Conservation (phyloP, 2,797 vertebrate genomes). For the Alfaro cultratus region DNA sequence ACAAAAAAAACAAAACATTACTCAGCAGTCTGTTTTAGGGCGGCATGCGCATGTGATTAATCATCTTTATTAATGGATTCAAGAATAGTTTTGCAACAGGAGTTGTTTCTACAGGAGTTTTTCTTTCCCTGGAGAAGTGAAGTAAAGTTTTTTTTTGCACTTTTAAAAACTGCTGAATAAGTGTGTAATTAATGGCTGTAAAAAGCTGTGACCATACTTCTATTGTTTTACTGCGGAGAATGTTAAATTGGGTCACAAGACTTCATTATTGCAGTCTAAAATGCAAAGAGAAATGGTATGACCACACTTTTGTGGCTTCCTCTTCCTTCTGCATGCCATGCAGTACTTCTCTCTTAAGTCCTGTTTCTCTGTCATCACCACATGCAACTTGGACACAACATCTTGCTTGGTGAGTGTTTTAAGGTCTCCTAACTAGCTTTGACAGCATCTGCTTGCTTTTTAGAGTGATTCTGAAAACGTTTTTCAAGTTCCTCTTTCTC, state of each 20-base stretch:
- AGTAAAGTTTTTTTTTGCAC: constrained; percentile 23
- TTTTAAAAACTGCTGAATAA: constrained; percentile 36
- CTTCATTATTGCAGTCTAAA: background rate
- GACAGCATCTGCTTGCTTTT: constrained; percentile 4
- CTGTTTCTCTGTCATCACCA: constrained; percentile 18
- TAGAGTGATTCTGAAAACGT: constrained; percentile 2
- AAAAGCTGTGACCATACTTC: background rate
- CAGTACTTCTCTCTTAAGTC: constrained; percentile 13
- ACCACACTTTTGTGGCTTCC: constrained; percentile 27
- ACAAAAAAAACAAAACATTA: constrained; percentile 23
- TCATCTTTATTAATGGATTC: constrained; percentile 59
- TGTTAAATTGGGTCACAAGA: constrained; percentile 8
- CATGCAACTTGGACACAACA: constrained; percentile 19
- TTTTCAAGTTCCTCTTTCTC: constrained; percentile 33
- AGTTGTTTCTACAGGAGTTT: background rate
- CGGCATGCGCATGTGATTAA: constrained; percentile 58
- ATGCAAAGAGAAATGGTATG: background rate
- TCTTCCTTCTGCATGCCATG: constrained; percentile 14
- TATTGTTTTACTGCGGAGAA: constrained; percentile 9
- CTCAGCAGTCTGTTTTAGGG: constrained; percentile 52
- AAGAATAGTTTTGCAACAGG: constrained; percentile 19
- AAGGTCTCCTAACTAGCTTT: background rate
- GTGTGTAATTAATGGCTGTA: constrained; percentile 18
- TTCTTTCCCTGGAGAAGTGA: background rate
- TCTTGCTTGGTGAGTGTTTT: constrained; percentile 60